Conservation (phyloP, 2,797 vertebrate species). For the Podargus strigoides region DNA sequence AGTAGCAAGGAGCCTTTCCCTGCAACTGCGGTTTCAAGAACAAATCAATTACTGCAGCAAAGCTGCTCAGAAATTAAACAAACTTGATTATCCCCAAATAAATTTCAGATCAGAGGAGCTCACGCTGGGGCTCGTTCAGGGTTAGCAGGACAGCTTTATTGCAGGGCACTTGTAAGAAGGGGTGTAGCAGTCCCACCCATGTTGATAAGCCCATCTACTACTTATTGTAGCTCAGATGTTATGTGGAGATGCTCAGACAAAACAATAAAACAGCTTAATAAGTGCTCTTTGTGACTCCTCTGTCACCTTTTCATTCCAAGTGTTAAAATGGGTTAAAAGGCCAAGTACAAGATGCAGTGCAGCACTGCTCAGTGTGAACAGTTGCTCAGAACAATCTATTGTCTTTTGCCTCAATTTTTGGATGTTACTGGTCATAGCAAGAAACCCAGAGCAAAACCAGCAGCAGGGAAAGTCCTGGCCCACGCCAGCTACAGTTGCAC, state of each 20-base stretch:
- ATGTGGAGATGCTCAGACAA: not conserved
- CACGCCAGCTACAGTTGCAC: no score
- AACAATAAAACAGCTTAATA: not conserved
- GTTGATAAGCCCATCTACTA: not conserved
- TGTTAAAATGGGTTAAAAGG: not conserved
- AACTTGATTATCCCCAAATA: not conserved
- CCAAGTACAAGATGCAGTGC: not conserved
- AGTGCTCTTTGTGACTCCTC: not conserved
- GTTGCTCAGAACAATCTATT: not conserved
- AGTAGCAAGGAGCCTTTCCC: not conserved
- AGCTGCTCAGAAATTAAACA: not conserved
- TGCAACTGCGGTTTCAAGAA: not conserved
- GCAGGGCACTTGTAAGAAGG: not conserved
- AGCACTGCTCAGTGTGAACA: not conserved
- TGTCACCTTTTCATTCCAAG: not conserved
- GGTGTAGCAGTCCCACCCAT: rapidly evolving
- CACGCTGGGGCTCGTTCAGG: not conserved
- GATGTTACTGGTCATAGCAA: not conserved
- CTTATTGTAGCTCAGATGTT: not conserved
- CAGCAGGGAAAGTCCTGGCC: no score
- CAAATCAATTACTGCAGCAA: not conserved
- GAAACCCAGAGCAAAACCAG: not conserved
- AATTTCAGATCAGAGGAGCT: not conserved
- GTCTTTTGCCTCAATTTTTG: no score
- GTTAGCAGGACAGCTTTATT: not conserved